phyloP scores from a whole-genome alignment of 2,113 vertebrate species.

The Maccullochella peelii region DNA sequence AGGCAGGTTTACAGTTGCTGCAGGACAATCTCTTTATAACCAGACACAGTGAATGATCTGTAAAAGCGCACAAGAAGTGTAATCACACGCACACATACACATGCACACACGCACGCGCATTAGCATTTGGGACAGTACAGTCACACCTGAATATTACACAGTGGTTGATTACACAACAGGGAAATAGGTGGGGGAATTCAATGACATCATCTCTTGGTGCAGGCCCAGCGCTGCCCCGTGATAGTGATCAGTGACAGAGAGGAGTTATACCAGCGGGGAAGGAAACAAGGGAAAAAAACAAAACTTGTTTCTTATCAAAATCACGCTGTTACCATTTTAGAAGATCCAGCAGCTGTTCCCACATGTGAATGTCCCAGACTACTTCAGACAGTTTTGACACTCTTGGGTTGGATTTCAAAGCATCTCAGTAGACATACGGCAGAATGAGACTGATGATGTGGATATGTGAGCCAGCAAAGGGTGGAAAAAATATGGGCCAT shows the following conservation, averaged over 20 bases:
- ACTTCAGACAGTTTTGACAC: slow-evolving; percentile 21
- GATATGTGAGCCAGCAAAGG: slow-evolving; percentile 60
- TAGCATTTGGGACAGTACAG: slow-evolving; percentile 64
- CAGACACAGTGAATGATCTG: slow-evolving; percentile 75
- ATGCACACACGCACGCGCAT: slow-evolving; percentile 23
- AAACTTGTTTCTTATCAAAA: slow-evolving; percentile 48
- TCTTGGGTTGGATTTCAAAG: slow-evolving; percentile 37
- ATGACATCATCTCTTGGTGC: slow-evolving; percentile 78
- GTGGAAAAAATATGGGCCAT: slow-evolving; percentile 51
- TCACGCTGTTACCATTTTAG: slow-evolving; percentile 36
- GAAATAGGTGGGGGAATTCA: slow-evolving; percentile 55
- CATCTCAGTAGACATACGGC: slow-evolving; percentile 53
- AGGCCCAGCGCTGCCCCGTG: slow-evolving; percentile 47
- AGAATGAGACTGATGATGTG: slow-evolving; percentile 41
- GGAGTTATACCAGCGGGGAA: slow-evolving; percentile 43
- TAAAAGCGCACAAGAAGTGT: slow-evolving; percentile 71
- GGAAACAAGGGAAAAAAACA: slow-evolving; percentile 14
- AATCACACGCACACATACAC: slow-evolving; percentile 44
- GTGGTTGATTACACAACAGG: slow-evolving; percentile 68
- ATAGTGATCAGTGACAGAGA: slow-evolving; percentile 49
- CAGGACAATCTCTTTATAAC: slow-evolving; percentile 71
- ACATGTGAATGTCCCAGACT: slow-evolving; percentile 13
- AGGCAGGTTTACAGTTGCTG: slow-evolving; percentile 74
- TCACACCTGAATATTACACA: slow-evolving; percentile 73
- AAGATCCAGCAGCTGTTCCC: slow-evolving; percentile 41